A percentile compares a stretch with the other conserved stretches of the same genome.
phyloP scores from a whole-genome alignment of 2,888 invertebrate species.

The Clostera curtula region DNA sequence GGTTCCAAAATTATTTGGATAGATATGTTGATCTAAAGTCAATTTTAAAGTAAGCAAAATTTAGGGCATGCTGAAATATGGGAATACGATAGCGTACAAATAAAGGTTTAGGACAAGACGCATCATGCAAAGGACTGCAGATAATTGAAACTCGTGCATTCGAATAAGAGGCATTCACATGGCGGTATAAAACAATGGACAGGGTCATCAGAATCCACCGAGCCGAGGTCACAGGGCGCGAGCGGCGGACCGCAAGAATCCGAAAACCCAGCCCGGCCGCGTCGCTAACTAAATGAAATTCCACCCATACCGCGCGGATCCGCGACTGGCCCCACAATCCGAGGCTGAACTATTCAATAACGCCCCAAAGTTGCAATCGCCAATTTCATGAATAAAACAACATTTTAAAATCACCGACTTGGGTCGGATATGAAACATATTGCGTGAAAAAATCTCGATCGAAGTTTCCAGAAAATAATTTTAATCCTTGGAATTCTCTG shows the following conservation, averaged over 20 bases:
- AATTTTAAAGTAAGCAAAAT: slow-evolving; percentile 1
- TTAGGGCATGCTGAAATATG: too few relatives aligned
- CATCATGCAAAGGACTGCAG: not conserved
- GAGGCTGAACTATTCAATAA: slow-evolving; percentile 36
- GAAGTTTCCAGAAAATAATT: too few relatives aligned
- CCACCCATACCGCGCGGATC: slow-evolving; percentile 48
- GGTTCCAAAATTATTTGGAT: too few relatives aligned
- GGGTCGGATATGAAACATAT: too few relatives aligned
- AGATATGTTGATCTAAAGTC: too few relatives aligned
- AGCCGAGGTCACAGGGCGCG: slow-evolving; percentile 13
- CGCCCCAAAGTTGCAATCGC: slow-evolving; percentile 10
- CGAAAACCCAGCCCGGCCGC: slow-evolving; percentile 38
- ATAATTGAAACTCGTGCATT: not conserved
- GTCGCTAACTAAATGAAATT: slow-evolving; percentile 69
- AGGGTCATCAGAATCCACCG: slow-evolving; percentile 2
- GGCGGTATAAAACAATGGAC: slow-evolving; percentile 12
- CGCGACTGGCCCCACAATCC: slow-evolving; percentile 31
- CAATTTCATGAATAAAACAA: slow-evolving; percentile 26
- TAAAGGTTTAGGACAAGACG: too few relatives aligned
- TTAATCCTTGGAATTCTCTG: too few relatives aligned
- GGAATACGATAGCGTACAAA: too few relatives aligned
- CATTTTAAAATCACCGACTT: too few relatives aligned
- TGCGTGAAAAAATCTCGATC: too few relatives aligned
- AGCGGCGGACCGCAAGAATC: slow-evolving; percentile 45
- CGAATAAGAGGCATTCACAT: slow-evolving; percentile 8